Percentiles rank a stretch among this genome's conserved stretches.
Conservation (phyloP, 1,140 invertebrate species). For the Hycleus phaleratus region DNA sequence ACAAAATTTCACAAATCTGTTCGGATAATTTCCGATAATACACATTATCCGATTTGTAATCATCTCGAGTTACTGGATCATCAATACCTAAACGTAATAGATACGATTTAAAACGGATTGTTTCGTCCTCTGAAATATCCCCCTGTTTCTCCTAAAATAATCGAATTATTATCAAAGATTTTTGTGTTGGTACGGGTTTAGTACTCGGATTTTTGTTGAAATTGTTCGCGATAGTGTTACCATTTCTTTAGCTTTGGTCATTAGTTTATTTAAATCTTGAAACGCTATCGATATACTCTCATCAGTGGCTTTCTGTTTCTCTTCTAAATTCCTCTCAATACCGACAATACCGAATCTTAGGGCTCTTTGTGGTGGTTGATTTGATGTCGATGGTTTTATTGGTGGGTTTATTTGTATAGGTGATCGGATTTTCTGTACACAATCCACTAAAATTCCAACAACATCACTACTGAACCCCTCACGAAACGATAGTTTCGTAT, state of each 20-base stretch:
- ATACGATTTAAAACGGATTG: conserved; percentile 91
- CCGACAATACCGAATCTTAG: conserved; percentile 86
- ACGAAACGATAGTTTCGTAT: conserved; percentile 82
- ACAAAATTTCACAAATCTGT: conserved; percentile 76
- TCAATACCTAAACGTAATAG: conserved; percentile 93
- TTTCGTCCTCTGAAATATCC: conserved; percentile 96
- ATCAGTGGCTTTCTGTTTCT: conserved; percentile 84
- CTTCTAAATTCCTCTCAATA: conserved; percentile 87
- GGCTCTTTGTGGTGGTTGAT: conserved; percentile 49
- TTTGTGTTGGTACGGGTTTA: conserved; percentile 2
- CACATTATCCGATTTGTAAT: conserved; percentile 76
- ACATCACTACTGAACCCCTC: conserved; percentile 72
- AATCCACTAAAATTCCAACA: conserved; percentile 53
- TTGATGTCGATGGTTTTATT: conserved; percentile 24
- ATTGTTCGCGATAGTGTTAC: conserved; percentile 86
- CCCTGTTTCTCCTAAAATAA: conserved; percentile 79
- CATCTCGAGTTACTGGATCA: conserved; percentile 90
- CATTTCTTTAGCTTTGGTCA: conserved; percentile 97
- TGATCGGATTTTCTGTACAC: conserved; percentile 56
- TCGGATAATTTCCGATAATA: conserved; percentile 83
- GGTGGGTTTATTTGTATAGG: conserved; percentile 28
- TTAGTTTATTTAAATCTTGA: conserved; percentile 89
- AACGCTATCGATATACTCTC: conserved; percentile 88
- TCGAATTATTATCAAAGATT: neutral
- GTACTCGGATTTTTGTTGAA: conserved; percentile 82